phyloP scores from a whole-genome alignment of 2,797 vertebrate species.

The Delichon dasypus region DNA sequence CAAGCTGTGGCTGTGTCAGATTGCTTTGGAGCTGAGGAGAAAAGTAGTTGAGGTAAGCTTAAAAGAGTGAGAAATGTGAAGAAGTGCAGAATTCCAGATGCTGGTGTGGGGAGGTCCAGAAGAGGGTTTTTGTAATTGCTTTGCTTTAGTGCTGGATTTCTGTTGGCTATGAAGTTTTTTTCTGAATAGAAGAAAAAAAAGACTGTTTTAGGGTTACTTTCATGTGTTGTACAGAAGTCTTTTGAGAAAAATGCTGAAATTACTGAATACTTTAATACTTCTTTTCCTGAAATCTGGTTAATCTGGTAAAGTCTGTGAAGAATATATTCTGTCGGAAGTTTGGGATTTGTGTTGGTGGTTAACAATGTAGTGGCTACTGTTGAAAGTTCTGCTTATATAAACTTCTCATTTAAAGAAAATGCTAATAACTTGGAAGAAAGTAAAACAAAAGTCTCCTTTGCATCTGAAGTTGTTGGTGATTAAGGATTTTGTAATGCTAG shows the following conservation, averaged over 20 bases:
- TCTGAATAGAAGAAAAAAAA: not conserved
- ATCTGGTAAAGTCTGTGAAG: not conserved
- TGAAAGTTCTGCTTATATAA: not conserved
- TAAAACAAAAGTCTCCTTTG: not conserved
- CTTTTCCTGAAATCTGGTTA: not conserved
- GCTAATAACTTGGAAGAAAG: not conserved
- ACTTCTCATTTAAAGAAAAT: constrained; percentile 1
- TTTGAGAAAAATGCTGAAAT: not conserved
- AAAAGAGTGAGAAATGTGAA: fast-evolving
- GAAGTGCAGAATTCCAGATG: not conserved
- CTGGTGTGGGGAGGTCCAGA: not conserved
- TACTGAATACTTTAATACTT: not conserved
- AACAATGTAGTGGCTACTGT: not conserved
- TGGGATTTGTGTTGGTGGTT: not conserved
- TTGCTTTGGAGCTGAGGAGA: fast-evolving
- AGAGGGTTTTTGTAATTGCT: not conserved
- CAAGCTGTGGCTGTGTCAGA: not conserved
- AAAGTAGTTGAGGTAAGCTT: not conserved
- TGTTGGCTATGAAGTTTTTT: not conserved
- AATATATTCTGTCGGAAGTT: fast-evolving
- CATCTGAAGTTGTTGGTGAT: constrained; percentile 74
- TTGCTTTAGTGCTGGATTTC: not conserved
- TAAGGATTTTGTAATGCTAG: constrained; percentile 82
- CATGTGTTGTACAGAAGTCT: not conserved
- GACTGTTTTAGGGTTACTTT: not conserved